Evolutionary conservation across 2,113 vertebrate genomes (phyloP).

Genomic region (Triplophysa rosa): DNA sequence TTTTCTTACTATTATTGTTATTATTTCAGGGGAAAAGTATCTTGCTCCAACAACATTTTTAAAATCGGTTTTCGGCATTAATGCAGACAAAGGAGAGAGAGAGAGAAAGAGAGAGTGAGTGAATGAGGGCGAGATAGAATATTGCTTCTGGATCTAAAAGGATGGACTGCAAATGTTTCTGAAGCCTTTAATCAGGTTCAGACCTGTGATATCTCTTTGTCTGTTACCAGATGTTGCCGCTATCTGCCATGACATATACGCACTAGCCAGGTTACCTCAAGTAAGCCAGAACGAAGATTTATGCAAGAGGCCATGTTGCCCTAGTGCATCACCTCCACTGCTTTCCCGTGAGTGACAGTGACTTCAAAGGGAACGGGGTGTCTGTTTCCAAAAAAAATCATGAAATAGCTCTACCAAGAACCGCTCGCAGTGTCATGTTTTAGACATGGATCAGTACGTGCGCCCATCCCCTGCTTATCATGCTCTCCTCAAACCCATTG

Average conservation of each 20-base stretch:
- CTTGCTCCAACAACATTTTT: background rate
- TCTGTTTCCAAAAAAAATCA: slow-evolving; percentile 59
- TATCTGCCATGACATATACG: slow-evolving; percentile 57
- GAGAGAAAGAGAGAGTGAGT: too few relatives aligned
- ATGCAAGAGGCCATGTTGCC: slow-evolving; percentile 71
- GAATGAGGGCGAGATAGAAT: background rate
- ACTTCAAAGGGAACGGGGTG: slow-evolving; percentile 62
- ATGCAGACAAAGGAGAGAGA: background rate
- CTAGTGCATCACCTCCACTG: slow-evolving; percentile 75
- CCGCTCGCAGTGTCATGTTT: slow-evolving; percentile 59
- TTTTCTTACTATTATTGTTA: too few relatives aligned
- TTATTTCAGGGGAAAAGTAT: background rate
- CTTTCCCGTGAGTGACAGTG: slow-evolving; percentile 67
- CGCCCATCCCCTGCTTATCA: slow-evolving; percentile 44
- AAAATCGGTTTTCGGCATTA: background rate
- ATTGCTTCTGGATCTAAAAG: slow-evolving; percentile 63
- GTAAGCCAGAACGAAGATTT: slow-evolving; percentile 72
- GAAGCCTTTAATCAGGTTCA: slow-evolving; percentile 54
- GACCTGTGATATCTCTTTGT: slow-evolving; percentile 58
- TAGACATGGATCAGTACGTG: slow-evolving; percentile 55
- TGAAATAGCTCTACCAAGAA: slow-evolving; percentile 61
- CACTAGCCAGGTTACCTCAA: slow-evolving; percentile 66
- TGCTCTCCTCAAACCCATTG: slow-evolving; percentile 50
- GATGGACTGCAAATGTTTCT: slow-evolving; percentile 53
- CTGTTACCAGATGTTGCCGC: slow-evolving; percentile 63